These are phyloP conservation scores for Zaprionus nigranus DNA, from an alignment of 1,140 invertebrate genomes.

Conservation along the genomic window DNA sequence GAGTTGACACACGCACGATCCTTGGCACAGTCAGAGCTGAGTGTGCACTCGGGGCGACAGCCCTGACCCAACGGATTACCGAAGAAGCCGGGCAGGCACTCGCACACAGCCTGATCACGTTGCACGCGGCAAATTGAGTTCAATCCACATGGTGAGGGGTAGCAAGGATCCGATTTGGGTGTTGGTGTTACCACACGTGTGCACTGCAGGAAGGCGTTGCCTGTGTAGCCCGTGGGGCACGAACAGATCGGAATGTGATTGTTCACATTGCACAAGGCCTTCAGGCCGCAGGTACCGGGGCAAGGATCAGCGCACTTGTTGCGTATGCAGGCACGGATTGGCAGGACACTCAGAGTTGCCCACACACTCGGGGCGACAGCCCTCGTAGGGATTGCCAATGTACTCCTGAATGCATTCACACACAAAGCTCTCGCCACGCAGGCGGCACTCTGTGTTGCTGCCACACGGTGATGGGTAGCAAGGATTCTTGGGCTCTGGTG, in stretches of 20 bases:
- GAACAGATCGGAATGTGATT: slow-evolving; percentile 89
- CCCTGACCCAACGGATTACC: slow-evolving; percentile 91
- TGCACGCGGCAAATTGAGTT: slow-evolving; percentile 89
- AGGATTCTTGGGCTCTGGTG: slow-evolving; percentile 85
- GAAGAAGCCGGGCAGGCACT: slow-evolving; percentile 90
- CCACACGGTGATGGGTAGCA: slow-evolving; percentile 87
- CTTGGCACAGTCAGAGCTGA: slow-evolving; percentile 92
- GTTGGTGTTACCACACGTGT: slow-evolving; percentile 71
- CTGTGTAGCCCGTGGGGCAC: slow-evolving; percentile 87
- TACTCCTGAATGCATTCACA: slow-evolving; percentile 86
- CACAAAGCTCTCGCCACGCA: slow-evolving; percentile 84
- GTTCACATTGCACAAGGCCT: slow-evolving; percentile 88
- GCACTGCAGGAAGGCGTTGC: slow-evolving; percentile 90
- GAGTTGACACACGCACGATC: slow-evolving; percentile 91
- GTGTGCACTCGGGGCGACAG: slow-evolving; percentile 91
- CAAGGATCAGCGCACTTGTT: slow-evolving; percentile 87
- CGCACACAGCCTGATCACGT: slow-evolving; percentile 87
- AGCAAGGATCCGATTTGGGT: slow-evolving; percentile 87
- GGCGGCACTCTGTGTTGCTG: slow-evolving; percentile 86
- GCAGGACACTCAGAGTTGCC: slow-evolving; percentile 87
- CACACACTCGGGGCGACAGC: slow-evolving; percentile 87
- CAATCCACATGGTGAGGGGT: slow-evolving; percentile 90
- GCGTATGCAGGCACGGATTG: slow-evolving; percentile 86
- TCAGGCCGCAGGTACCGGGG: slow-evolving; percentile 86
- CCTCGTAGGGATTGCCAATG: slow-evolving; percentile 86